phyloP scores from a whole-genome alignment of 2,113 vertebrate species.

The Epinephelus lanceolatus region DNA sequence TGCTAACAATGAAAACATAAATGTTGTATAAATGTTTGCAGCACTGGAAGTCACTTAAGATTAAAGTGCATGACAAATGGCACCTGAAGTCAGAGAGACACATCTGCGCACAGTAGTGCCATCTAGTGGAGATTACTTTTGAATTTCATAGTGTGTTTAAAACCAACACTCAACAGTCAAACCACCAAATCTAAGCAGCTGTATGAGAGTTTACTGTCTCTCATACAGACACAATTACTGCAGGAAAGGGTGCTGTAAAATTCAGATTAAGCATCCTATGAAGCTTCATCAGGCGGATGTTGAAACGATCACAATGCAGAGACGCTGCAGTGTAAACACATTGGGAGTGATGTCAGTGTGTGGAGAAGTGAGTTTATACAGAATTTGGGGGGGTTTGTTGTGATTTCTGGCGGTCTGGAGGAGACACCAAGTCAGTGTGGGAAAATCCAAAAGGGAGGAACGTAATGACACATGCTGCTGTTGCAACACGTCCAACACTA shows the following conservation, averaged over 20 bases:
- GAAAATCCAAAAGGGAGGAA: constrained; percentile 6
- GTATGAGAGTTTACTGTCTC: constrained; percentile 11
- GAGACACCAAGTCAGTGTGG: background rate
- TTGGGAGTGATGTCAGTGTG: constrained; percentile 32
- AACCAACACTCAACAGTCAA: constrained; percentile 16
- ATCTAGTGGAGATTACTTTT: constrained; percentile 44
- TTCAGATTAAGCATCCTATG: constrained; percentile 4
- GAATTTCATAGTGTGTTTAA: constrained; percentile 26
- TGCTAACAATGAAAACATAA: background rate
- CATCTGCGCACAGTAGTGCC: constrained; percentile 36
- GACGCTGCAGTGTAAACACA: constrained; percentile 27
- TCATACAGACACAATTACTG: constrained; percentile 21
- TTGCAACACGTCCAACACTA: background rate
- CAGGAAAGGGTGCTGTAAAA: constrained; percentile 6
- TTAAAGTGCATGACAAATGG: background rate
- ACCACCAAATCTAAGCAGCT: constrained; percentile 42
- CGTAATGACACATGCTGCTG: constrained; percentile 5
- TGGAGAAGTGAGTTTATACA: constrained; percentile 19
- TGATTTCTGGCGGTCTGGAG: constrained; percentile 23
- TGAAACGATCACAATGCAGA: background rate
- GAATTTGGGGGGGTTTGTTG: background rate
- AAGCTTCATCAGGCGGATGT: constrained; percentile 18
- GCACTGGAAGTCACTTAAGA: background rate
- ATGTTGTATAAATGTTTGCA: constrained; percentile 17
- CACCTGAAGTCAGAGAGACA: background rate